Evolutionary conservation across 2,888 invertebrate species (phyloP).

Genomic region (Biston stratarius): DNA sequence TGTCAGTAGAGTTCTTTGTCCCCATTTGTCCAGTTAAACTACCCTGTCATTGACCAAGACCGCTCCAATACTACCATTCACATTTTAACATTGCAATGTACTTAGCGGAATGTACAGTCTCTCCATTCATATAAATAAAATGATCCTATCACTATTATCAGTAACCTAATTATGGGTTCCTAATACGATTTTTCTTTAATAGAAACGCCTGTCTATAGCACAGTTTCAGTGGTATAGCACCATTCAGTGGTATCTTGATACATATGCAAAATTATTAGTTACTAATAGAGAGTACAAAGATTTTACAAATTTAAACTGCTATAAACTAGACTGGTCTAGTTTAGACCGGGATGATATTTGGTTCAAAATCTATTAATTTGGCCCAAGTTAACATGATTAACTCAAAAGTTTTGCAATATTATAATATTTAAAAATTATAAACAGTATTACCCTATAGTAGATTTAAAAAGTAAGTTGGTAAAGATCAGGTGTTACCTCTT

Average conservation of each 20-base stretch:
- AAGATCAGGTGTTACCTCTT: too few relatives aligned
- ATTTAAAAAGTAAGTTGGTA: too few relatives aligned
- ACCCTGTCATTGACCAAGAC: constrained; percentile 71
- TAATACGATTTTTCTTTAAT: background rate
- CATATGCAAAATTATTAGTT: background rate
- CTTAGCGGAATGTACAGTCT: background rate
- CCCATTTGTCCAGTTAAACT: constrained; percentile 68
- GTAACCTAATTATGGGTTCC: constrained; percentile 15
- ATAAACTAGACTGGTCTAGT: too few relatives aligned
- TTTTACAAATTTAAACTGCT: too few relatives aligned
- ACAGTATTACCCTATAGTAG: too few relatives aligned
- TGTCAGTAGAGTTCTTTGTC: constrained; percentile 82
- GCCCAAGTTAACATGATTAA: too few relatives aligned
- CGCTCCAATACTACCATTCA: constrained; percentile 32
- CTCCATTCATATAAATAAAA: background rate
- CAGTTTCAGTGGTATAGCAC: too few relatives aligned
- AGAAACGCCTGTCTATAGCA: background rate
- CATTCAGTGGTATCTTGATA: background rate
- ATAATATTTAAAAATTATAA: too few relatives aligned
- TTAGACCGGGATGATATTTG: too few relatives aligned
- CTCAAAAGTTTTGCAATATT: too few relatives aligned
- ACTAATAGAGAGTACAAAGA: too few relatives aligned
- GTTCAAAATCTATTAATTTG: too few relatives aligned
- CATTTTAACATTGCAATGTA: background rate
- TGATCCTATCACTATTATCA: constrained; percentile 20